phyloP scores from a whole-genome alignment of 2,113 vertebrate species.

The Heloderma charlesbogerti region DNA sequence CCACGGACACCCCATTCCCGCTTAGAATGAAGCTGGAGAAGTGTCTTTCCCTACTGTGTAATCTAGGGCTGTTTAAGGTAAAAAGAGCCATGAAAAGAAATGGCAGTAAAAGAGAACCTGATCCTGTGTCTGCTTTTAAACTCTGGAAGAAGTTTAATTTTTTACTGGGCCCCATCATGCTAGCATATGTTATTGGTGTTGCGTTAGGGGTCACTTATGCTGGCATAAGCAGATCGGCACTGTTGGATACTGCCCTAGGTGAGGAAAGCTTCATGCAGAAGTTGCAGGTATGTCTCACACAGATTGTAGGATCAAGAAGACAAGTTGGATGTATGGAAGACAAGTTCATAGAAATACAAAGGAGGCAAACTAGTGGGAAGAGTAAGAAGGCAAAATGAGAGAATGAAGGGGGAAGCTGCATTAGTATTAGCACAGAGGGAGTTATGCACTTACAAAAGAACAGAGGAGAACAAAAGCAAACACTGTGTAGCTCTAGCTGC shows the following conservation, averaged over 20 bases:
- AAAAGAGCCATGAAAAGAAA: not conserved
- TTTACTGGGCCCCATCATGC: not conserved
- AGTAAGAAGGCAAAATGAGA: not conserved
- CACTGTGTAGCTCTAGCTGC: not conserved
- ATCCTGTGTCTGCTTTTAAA: not conserved
- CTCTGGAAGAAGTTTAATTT: not conserved
- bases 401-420: not conserved
- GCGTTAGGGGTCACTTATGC: too few relatives aligned
- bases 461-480: not conserved
- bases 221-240: too few relatives aligned
- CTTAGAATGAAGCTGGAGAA: not conserved
- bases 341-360: not conserved
- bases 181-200: too few relatives aligned
- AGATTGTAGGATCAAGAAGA: not conserved
- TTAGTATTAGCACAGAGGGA: not conserved
- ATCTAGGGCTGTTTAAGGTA: not conserved
- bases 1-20: fast-evolving
- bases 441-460: not conserved
- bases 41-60: not conserved
- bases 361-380: not conserved
- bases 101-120: not conserved
- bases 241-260: not conserved
- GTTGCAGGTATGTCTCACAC: not conserved
- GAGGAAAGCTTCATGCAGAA: not conserved
- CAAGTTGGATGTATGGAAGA: not conserved